A percentile compares a stretch with the other conserved stretches of the same genome.
These are phyloP conservation scores for Pseudanteris insignis DNA, from an alignment of 2,888 invertebrate genomes.

Conservation along the genomic window DNA sequence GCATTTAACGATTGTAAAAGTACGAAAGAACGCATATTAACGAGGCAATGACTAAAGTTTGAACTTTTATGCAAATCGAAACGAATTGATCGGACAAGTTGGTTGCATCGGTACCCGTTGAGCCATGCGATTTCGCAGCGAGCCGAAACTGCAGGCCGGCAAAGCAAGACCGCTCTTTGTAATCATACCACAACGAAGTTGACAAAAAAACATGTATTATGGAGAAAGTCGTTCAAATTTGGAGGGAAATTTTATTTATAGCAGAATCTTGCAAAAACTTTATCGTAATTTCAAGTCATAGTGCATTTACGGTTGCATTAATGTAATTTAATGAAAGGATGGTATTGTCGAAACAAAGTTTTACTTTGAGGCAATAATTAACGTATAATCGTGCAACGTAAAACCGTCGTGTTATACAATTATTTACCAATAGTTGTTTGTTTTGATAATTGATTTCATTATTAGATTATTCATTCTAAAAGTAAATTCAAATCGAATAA, in stretches of 20 bases:
- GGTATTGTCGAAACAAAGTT: conserved; percentile 8
- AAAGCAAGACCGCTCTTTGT: conserved; percentile 15
- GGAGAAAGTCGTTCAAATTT: conserved; percentile 44
- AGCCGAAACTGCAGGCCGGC: conserved; percentile 15
- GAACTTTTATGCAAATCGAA: conserved; percentile 25
- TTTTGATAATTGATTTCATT: no score
- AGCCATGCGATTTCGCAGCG: conserved; percentile 37
- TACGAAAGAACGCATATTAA: conserved; percentile 16
- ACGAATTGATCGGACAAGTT: conserved; percentile 27
- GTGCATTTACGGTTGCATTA: conserved; percentile 24
- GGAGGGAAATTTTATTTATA: conserved; percentile 36
- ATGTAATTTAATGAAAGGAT: conserved; percentile 38
- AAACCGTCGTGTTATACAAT: no score
- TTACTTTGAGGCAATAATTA: conserved; percentile 10
- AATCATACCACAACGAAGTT: conserved; percentile 27
- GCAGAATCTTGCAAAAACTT: conserved; percentile 29
- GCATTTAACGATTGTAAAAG: conserved; percentile 8
- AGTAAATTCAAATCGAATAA: no score
- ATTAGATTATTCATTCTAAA: no score
- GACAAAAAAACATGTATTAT: conserved; percentile 37
- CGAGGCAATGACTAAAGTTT: conserved; percentile 29
- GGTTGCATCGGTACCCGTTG: conserved; percentile 32
- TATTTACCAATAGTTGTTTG: no score
- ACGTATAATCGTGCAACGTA: conserved; percentile 13
- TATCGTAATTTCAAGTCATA: conserved; percentile 33